Base-by-base conservation (phyloP, 1,140 invertebrate genomes). In the Saccostrea echinata region DNA sequence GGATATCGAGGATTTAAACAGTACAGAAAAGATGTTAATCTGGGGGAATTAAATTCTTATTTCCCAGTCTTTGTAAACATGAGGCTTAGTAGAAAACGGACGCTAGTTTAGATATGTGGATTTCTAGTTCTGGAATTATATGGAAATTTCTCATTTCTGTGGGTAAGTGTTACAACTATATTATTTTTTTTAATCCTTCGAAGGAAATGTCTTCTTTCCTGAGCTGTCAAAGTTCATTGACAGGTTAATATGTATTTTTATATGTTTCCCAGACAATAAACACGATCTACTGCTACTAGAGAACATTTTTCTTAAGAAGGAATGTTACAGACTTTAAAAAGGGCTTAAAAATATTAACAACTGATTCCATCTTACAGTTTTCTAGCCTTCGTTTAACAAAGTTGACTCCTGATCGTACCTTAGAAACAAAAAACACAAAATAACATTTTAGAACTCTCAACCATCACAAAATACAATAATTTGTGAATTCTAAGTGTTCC, bases 61-160 rank as follows among this genome's bases (percentile, higher is more conserved):
- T 30, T 30, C 68, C 68, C 27, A 11, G 30, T 27, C 68, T 33
- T 27, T 71, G 27, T 33, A 30, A 33, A 16, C 68, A 71, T 71
- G 68, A 12, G 68, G 68, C 16, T 30, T 16, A 71, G 24, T 16
- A 27, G 27, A 27, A 30, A 27, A 30, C 11, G 24, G 27, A 71
- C 68, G 68, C 27, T 71, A 30, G 68, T 71, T 71, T 71, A 71
- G 68, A 71, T 71, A 71, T 71, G 68, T 30, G 68, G 68, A 71
- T 30, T 71, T 71, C 68, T 71, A 30, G 68, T 16, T 30, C 27
- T 30, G 68, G 68, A 71, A 33, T 71, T 71, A 71, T 33, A 71
- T 33, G 68, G 68, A 71, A 71, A 35, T 30, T 71, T 71, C 27
- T 71, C 13, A 71, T 71, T 30, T 71, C 11, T 71, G 68, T 71